Percentiles rank a stretch among this genome's conserved stretches.
phyloP scores from a whole-genome alignment of 2,113 vertebrate genomes.

The Oncorhynchus clarkii region DNA sequence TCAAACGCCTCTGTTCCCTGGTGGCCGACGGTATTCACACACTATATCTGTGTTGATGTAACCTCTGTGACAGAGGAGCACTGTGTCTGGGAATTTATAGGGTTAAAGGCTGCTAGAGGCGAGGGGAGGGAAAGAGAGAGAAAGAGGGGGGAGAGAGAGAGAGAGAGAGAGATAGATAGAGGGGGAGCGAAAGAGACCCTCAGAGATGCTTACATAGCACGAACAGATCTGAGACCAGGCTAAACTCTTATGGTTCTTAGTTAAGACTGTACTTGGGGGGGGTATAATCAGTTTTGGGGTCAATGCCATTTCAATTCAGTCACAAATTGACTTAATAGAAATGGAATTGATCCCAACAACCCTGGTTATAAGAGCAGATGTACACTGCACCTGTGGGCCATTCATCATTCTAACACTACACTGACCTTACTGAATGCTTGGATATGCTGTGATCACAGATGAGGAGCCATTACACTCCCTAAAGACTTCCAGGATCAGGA shows the following conservation, averaged over 20 bases:
- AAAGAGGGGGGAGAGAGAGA: not conserved
- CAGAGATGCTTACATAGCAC: not conserved
- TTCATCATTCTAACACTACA: constrained; percentile 52
- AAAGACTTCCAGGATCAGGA: not conserved
- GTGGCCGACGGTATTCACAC: constrained; percentile 43
- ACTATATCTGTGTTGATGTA: constrained; percentile 54
- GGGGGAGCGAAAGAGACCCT: constrained; percentile 40
- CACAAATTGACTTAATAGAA: too few relatives aligned
- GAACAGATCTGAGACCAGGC: too few relatives aligned
- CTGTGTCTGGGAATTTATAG: constrained; percentile 25
- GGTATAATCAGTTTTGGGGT: not conserved
- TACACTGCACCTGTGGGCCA: constrained; percentile 56
- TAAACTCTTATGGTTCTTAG: not conserved
- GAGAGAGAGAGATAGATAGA: constrained; percentile 5
- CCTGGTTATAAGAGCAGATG: not conserved
- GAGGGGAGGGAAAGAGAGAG: constrained; percentile 15
- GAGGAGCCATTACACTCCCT: not conserved
- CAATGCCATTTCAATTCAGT: too few relatives aligned
- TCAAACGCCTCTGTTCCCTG: constrained; percentile 52
- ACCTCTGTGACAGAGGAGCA: constrained; percentile 44
- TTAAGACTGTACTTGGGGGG: not conserved
- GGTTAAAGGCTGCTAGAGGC: not conserved
- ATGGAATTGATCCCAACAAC: not conserved
- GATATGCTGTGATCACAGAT: constrained; percentile 36
- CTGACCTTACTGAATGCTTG: constrained; percentile 33